These are phyloP conservation scores for Habropoda laboriosa DNA, from an alignment of 1,140 invertebrate genomes.

Conservation along the genomic window DNA sequence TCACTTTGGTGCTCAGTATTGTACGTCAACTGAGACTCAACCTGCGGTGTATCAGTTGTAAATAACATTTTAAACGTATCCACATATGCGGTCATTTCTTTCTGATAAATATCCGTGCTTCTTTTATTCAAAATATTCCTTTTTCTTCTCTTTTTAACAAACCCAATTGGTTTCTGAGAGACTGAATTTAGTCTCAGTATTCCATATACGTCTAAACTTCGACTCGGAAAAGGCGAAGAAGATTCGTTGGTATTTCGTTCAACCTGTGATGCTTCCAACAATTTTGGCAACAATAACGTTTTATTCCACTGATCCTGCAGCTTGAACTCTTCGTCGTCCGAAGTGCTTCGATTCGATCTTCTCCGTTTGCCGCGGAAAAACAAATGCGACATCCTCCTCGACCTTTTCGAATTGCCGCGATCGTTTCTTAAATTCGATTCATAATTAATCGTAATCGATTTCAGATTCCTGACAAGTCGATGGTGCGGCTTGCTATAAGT, in stretches of 20 bases:
- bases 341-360: background rate
- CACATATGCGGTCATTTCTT: background rate
- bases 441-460: constrained; percentile 17
- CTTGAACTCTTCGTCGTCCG: background rate
- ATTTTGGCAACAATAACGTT: background rate
- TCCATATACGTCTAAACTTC: background rate
- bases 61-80: accelerated
- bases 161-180: background rate
- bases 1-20: constrained; percentile 13
- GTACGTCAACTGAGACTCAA: constrained; percentile 31
- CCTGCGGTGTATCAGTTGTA: background rate
- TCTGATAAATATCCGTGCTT: accelerated
- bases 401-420: background rate
- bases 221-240: background rate
- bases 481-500: background rate
- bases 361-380: background rate
- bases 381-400: background rate
- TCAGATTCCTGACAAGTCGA: constrained; percentile 28
- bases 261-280: background rate
- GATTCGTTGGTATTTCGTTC: background rate
- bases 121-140: background rate
- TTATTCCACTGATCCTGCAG: background rate
- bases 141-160: constrained; percentile 27
- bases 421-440: constrained; percentile 15
- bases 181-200: background rate